A percentile compares a stretch with the other conserved stretches of the same genome.
Evolutionary conservation across 2,888 invertebrate genomes (phyloP).

Genomic region (Morpho achilles): DNA sequence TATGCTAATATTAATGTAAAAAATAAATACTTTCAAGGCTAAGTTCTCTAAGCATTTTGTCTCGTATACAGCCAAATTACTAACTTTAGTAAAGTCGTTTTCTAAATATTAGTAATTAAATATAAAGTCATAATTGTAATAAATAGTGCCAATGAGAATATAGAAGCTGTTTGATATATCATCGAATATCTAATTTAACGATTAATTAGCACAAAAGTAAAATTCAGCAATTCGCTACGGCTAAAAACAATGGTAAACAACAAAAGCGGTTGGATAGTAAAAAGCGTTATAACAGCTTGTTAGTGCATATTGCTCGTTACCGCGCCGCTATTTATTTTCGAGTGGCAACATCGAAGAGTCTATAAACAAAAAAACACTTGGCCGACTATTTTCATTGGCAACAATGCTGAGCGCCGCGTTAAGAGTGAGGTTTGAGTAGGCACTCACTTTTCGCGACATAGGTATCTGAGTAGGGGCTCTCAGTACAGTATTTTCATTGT

Average conservation of each 20-base stretch:
- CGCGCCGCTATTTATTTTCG: conserved; percentile 71
- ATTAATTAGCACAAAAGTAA: conserved; percentile 21
- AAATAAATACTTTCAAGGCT: too few relatives aligned
- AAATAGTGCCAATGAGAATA: too few relatives aligned
- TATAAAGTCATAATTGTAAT: too few relatives aligned
- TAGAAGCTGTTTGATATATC: not conserved
- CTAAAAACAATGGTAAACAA: conserved; percentile 38
- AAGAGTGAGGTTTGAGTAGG: conserved; percentile 65
- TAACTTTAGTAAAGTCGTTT: too few relatives aligned
- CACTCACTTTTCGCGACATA: conserved; percentile 77
- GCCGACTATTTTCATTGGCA: conserved; percentile 75
- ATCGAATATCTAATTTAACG: conserved; percentile 7
- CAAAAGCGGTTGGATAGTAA: conserved; percentile 54
- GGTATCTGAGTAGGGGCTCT: conserved; percentile 68
- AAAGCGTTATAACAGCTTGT: conserved; percentile 70
- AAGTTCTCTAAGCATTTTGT: too few relatives aligned
- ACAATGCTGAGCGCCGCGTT: conserved; percentile 69
- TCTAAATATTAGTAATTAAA: too few relatives aligned
- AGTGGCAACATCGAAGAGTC: conserved; percentile 76
- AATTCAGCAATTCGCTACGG: conserved; percentile 25
- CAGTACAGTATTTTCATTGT: conserved; percentile 80
- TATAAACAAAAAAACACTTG: conserved; percentile 78
- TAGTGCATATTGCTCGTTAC: conserved; percentile 71
- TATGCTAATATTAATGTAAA: too few relatives aligned
- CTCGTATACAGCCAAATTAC: too few relatives aligned